Evolutionary conservation across 2,888 invertebrate genomes (phyloP).

Genomic region (Lasioglossum oenotherae): DNA sequence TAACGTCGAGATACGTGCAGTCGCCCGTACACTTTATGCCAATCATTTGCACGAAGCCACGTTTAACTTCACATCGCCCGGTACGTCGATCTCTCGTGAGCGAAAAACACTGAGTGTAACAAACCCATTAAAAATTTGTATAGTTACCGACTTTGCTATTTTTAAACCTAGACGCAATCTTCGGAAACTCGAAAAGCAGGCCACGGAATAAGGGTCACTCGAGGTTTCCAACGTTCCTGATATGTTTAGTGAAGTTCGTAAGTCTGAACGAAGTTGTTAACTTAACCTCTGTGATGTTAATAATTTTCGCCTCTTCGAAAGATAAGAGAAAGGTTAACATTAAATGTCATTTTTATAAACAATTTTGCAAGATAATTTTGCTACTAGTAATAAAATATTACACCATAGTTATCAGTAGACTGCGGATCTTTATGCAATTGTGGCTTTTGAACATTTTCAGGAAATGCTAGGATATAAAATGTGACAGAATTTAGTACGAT

Average conservation of each 20-base stretch:
- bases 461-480: no score
- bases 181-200: not conserved
- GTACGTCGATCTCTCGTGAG: not conserved
- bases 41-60: constrained; percentile 2
- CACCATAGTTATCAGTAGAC: no score
- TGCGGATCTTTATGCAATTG: no score
- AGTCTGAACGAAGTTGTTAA: not conserved
- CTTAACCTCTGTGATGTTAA: not conserved
- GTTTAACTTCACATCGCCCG: not conserved
- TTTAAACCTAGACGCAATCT: not conserved
- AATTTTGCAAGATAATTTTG: no score
- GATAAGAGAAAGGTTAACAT: not conserved
- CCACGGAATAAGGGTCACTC: not conserved
- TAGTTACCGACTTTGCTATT: not conserved
- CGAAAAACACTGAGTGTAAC: not conserved
- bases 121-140: not conserved
- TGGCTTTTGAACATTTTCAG: no score
- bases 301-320: not conserved
- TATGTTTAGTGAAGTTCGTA: not conserved
- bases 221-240: not conserved
- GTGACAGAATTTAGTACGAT: no score
- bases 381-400: no score
- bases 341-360: no score
- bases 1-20: constrained; percentile 13
- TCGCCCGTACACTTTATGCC: not conserved